phyloP scores from a whole-genome alignment of 2,113 vertebrate species.

The Eulacestoma nigropectus region DNA sequence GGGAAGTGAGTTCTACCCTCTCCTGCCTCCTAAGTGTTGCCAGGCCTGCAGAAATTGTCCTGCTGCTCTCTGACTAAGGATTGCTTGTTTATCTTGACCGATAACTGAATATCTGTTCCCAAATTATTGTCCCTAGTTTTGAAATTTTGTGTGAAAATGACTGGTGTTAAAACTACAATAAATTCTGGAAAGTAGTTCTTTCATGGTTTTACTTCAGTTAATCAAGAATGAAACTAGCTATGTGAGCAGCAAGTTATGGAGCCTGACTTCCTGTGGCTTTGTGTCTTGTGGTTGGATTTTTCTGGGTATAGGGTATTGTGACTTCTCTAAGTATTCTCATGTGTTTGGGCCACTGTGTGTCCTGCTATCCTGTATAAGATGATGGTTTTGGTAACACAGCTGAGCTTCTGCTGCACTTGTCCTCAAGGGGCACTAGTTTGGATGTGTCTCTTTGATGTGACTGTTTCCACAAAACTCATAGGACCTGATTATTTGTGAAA shows the following conservation, averaged over 20 bases:
- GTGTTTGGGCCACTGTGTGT: not conserved
- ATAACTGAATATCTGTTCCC: not conserved
- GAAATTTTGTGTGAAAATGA: not conserved
- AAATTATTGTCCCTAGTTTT: not conserved
- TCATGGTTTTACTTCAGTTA: not conserved
- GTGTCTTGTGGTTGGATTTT: slow-evolving; percentile 15
- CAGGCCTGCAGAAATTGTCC: not conserved
- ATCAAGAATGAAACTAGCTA: not conserved
- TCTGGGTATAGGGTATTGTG: not conserved
- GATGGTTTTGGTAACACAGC: not conserved
- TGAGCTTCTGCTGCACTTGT: not conserved
- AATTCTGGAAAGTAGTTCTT: not conserved
- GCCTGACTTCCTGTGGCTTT: slow-evolving; percentile 32
- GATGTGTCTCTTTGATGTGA: not conserved
- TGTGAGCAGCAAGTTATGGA: slow-evolving; percentile 5
- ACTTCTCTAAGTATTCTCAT: not conserved
- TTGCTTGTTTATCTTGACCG: not conserved
- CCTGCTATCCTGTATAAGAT: not conserved
- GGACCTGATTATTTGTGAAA: not conserved
- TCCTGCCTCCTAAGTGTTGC: not conserved
- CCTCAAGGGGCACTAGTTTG: not conserved
- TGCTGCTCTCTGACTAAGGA: not conserved
- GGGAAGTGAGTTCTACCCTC: not conserved
- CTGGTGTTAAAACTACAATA: not conserved
- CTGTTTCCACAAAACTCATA: not conserved